Percentiles rank a stretch among this genome's conserved stretches.
Evolutionary conservation across 2,888 invertebrate genomes (phyloP).

Genomic region (Ceriagrion tenellum): DNA sequence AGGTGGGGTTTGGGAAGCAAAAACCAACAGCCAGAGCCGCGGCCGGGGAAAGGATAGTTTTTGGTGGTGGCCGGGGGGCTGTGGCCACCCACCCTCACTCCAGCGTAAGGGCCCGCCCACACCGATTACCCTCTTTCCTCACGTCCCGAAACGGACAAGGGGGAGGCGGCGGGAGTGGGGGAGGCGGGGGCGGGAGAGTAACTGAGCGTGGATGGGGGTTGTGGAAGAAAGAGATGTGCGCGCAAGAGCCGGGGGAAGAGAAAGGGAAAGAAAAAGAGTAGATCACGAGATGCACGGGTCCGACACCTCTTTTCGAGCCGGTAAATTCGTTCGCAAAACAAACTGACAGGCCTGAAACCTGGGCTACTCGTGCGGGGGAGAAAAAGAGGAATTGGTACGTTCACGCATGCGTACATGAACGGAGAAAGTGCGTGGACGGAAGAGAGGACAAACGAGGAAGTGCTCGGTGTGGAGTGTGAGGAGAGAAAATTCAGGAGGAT

Average conservation of each 20-base stretch:
- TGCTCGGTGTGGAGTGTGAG: too few relatives aligned
- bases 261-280: not conserved
- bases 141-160: constrained; percentile 49
- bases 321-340: constrained; percentile 60
- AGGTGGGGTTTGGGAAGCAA: constrained; percentile 20
- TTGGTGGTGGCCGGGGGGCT: constrained; percentile 37
- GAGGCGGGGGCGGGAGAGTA: not conserved
- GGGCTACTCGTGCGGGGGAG: not conserved
- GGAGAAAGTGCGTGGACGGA: too few relatives aligned
- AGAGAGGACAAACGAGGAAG: too few relatives aligned
- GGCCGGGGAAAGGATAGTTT: constrained; percentile 25
- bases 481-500: too few relatives aligned
- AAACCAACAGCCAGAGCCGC: constrained; percentile 54
- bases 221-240: not conserved
- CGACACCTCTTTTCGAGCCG: not conserved
- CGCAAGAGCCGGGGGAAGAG: not conserved
- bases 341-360: not conserved
- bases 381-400: too few relatives aligned
- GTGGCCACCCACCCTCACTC: constrained; percentile 26
- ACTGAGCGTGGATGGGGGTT: not conserved
- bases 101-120: constrained; percentile 33
- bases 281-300: constrained; percentile 32
- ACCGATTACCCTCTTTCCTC: constrained; percentile 64
- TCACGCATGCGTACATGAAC: too few relatives aligned
- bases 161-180: not conserved